Evolutionary conservation across 1,140 invertebrate genomes (phyloP).

Genomic region (Lepidurus couesii): DNA sequence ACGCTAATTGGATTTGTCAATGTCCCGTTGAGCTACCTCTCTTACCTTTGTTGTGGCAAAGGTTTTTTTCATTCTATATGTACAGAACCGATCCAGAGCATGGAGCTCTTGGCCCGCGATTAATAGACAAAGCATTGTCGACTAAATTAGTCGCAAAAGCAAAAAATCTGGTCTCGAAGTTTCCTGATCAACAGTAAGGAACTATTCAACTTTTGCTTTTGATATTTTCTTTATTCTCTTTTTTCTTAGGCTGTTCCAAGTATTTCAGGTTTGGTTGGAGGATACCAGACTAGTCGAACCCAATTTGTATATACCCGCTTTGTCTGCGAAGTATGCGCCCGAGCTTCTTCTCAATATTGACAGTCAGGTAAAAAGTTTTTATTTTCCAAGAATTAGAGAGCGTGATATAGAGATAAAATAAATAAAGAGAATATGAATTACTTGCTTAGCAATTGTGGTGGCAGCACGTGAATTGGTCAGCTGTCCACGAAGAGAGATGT

Average conservation of each 20-base stretch:
- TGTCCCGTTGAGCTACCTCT: conserved; percentile 67
- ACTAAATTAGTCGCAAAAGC: neutral
- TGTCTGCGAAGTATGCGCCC: conserved; percentile 42
- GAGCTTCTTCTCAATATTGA: conserved; percentile 30
- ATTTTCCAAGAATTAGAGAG: neutral
- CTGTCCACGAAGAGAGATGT: conserved; percentile 35
- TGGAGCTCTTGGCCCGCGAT: neutral
- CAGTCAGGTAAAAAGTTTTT: neutral
- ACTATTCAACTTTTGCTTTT: neutral
- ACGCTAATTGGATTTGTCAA: conserved; percentile 57
- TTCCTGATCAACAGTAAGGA: neutral
- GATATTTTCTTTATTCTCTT: neutral
- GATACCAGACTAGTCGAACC: conserved; percentile 46
- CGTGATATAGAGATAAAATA: neutral
- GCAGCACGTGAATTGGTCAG: conserved; percentile 25
- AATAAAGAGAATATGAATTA: no score
- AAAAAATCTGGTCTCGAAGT: neutral
- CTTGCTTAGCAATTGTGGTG: conserved; percentile 17
- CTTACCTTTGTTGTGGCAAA: conserved; percentile 67
- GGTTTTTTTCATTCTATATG: conserved; percentile 70
- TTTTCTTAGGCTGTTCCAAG: conserved; percentile 36
- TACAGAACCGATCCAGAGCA: conserved; percentile 44
- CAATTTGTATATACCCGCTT: conserved; percentile 45
- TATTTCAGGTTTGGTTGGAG: conserved; percentile 45
- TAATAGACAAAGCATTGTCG: neutral